phyloP scores from a whole-genome alignment of 2,888 invertebrate species.

The Pammene aurita region DNA sequence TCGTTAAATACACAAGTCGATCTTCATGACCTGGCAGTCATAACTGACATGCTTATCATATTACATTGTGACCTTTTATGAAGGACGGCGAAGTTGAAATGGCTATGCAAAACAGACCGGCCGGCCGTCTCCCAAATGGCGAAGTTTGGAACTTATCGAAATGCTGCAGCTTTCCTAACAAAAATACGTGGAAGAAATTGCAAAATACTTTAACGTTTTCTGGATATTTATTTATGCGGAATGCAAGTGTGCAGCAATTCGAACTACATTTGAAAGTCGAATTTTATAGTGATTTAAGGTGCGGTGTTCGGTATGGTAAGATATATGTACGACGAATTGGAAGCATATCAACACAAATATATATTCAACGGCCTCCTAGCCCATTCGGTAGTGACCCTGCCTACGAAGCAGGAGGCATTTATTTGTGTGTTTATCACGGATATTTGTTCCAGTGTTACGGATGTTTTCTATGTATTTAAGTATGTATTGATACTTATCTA shows the following conservation, averaged over 20 bases:
- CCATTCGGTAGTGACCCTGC: no score
- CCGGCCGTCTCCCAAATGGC: conserved; percentile 48
- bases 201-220: conserved; percentile 38
- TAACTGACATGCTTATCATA: background rate
- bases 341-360: no score
- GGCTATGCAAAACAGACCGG: conserved; percentile 29
- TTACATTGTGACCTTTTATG: background rate
- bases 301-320: background rate
- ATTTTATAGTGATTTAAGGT: conserved; percentile 9
- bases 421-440: no score
- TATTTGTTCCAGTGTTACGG: no score
- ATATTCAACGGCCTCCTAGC: no score
- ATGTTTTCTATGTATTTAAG: no score
- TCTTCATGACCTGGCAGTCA: background rate
- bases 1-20: conserved; percentile 14
- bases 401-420: no score
- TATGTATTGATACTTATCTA: no score
- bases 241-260: conserved; percentile 17
- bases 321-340: no score
- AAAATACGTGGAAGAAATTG: conserved; percentile 42
- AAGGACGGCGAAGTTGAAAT: conserved; percentile 9
- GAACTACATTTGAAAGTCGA: conserved; percentile 17
- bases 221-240: conserved; percentile 31
- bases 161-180: conserved; percentile 40
- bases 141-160: conserved; percentile 57